Percentiles rank a stretch among this genome's conserved stretches.
These are phyloP conservation scores for Cotesia congregata DNA, from an alignment of 2,888 invertebrate genomes.

Conservation along the genomic window DNA sequence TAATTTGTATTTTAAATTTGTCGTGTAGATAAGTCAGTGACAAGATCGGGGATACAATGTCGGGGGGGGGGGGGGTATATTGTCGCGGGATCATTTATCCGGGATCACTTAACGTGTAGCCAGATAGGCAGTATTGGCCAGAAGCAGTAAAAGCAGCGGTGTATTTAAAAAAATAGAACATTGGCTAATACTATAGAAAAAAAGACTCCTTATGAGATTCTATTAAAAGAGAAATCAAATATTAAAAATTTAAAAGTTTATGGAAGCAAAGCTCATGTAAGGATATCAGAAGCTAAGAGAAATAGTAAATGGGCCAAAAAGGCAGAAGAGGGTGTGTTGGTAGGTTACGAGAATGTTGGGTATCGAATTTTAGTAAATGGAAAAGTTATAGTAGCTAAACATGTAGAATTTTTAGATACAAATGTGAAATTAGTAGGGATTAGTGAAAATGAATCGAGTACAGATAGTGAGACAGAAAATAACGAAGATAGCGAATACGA, in stretches of 20 bases:
- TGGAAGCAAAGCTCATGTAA: slow-evolving; percentile 56
- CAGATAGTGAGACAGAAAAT: slow-evolving; percentile 2
- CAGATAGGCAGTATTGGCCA: slow-evolving; percentile 31
- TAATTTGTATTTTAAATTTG: too few relatives aligned
- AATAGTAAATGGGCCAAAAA: slow-evolving; percentile 56
- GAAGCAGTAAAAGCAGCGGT: slow-evolving; percentile 31
- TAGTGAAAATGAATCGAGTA: slow-evolving; percentile 14
- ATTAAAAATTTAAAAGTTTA: slow-evolving; percentile 54
- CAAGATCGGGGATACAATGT: too few relatives aligned
- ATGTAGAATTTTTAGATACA: slow-evolving; percentile 55
- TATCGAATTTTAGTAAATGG: slow-evolving; percentile 54
- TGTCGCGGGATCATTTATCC: too few relatives aligned
- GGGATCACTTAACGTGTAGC: too few relatives aligned
- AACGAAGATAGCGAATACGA: slow-evolving; percentile 25
- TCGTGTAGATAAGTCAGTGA: too few relatives aligned
- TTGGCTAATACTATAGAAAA: slow-evolving; percentile 42
- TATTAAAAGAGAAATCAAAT: slow-evolving; percentile 51
- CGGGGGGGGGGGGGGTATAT: too few relatives aligned
- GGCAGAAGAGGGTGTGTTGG: slow-evolving; percentile 48
- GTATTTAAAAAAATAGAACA: slow-evolving; percentile 39
- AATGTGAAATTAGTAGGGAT: slow-evolving; percentile 46
- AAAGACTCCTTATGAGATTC: slow-evolving; percentile 25
- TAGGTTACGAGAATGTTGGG: slow-evolving; percentile 55
- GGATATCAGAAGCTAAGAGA: slow-evolving; percentile 53
- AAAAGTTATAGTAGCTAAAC: slow-evolving; percentile 51